phyloP scores from a whole-genome alignment of 2,888 invertebrate genomes.

The Calliopum simillimum region DNA sequence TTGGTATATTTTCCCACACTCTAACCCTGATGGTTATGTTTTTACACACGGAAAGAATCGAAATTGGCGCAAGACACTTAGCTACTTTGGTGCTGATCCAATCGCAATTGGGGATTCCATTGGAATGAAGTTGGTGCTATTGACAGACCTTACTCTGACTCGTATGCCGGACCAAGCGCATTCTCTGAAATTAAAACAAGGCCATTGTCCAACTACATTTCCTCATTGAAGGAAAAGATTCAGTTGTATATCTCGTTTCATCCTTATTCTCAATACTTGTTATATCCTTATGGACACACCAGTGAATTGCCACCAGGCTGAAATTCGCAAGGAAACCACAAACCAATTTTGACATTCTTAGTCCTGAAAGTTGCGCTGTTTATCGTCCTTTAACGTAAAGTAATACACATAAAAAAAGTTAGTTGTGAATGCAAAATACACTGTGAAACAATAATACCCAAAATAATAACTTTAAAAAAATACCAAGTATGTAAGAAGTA shows the following conservation, averaged over 20 bases:
- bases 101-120: slow-evolving; percentile 75
- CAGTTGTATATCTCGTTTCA: slow-evolving; percentile 80
- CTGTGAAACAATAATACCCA: no score
- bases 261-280: slow-evolving; percentile 78
- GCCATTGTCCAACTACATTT: slow-evolving; percentile 71
- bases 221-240: slow-evolving; percentile 68
- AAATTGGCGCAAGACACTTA: slow-evolving; percentile 75
- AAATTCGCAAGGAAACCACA: no score
- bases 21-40: slow-evolving; percentile 83
- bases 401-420: no score
- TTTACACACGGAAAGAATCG: slow-evolving; percentile 75
- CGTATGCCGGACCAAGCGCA: slow-evolving; percentile 69
- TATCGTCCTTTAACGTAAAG: no score
- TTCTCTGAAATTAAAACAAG: slow-evolving; percentile 73
- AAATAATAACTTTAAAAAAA: no score
- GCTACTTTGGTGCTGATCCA: slow-evolving; percentile 72
- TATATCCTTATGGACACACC: slow-evolving; percentile 80
- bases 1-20: slow-evolving; percentile 80
- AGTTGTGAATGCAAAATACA: no score
- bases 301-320: slow-evolving; percentile 69
- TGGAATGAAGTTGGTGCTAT: slow-evolving; percentile 72
- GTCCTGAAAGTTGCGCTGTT: no score
- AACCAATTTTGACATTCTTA: no score
- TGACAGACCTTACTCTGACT: slow-evolving; percentile 63
- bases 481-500: no score